A percentile compares a stretch with the other conserved stretches of the same genome.
These are phyloP conservation scores for Diacarnus erythraeanus DNA, from an alignment of 37 sponge, comb jelly and placozoan genomes.

Conservation along the genomic window DNA sequence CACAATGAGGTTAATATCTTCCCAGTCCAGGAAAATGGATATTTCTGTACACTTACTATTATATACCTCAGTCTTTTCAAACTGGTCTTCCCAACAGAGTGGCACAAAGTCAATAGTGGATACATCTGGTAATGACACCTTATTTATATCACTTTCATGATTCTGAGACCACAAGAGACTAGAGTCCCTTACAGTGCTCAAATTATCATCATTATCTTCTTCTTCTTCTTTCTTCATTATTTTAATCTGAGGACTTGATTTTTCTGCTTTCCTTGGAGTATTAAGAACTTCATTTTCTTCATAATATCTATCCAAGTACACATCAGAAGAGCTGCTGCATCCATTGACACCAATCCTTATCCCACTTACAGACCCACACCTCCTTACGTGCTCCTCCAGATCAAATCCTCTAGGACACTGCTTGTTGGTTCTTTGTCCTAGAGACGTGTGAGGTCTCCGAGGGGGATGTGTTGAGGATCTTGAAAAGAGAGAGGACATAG, in stretches of 20 bases:
- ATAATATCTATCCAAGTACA: constrained; percentile 18
- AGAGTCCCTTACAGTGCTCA: no score
- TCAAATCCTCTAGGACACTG: constrained; percentile 18
- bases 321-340: not conserved
- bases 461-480: no score
- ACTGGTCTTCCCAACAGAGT: constrained; percentile 36
- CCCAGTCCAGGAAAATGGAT: no score
- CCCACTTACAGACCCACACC: constrained; percentile 4
- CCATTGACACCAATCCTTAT: constrained; percentile 30
- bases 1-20: no score
- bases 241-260: no score
- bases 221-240: no score
- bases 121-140: not conserved
- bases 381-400: constrained; percentile 8
- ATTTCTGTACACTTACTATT: not conserved
- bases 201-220: constrained; percentile 5
- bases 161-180: not conserved
- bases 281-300: constrained; percentile 1
- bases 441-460: not conserved
- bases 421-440: not conserved
- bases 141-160: not conserved
- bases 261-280: not conserved
- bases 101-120: not conserved
- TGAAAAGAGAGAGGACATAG: not conserved
- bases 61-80: constrained; percentile 11